phyloP scores from a whole-genome alignment of 2,113 vertebrate species.

The Hemiscyllium ocellatum region DNA sequence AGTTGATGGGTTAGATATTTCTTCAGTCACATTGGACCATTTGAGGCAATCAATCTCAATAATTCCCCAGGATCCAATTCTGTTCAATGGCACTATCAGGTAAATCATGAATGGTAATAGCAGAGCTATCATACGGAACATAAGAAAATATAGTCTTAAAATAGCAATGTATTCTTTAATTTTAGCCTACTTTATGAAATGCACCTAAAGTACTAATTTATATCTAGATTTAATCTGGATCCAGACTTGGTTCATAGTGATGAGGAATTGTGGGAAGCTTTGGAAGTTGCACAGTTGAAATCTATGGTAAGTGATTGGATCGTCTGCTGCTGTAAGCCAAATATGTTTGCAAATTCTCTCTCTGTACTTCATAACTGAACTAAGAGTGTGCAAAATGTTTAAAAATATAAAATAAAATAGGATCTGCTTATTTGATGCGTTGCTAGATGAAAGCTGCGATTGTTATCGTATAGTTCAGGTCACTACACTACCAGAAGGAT shows the following conservation, averaged over 20 bases:
- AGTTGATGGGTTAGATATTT: conserved; percentile 32
- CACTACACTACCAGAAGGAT: too few species aligned
- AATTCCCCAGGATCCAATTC: conserved; percentile 35
- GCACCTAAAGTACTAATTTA: neutral
- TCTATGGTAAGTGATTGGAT: neutral
- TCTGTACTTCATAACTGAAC: neutral
- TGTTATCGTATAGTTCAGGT: neutral
- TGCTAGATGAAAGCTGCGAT: neutral
- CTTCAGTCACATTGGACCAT: neutral
- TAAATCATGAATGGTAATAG: neutral
- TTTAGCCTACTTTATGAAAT: neutral
- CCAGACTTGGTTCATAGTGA: neutral
- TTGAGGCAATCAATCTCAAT: conserved; percentile 31
- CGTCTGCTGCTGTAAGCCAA: neutral
- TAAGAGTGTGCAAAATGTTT: neutral
- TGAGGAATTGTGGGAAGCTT: conserved; percentile 15
- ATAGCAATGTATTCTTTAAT: neutral
- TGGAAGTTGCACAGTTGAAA: conserved; percentile 23
- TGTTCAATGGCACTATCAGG: conserved; percentile 30
- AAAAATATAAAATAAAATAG: neutral
- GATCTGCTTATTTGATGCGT: neutral
- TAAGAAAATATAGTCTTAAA: neutral
- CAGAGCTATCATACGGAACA: neutral
- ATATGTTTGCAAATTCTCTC: neutral
- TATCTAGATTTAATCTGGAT: conserved; percentile 33